Evolutionary conservation across 2,113 vertebrate species (phyloP).

Genomic region (Neotoma lepida): DNA sequence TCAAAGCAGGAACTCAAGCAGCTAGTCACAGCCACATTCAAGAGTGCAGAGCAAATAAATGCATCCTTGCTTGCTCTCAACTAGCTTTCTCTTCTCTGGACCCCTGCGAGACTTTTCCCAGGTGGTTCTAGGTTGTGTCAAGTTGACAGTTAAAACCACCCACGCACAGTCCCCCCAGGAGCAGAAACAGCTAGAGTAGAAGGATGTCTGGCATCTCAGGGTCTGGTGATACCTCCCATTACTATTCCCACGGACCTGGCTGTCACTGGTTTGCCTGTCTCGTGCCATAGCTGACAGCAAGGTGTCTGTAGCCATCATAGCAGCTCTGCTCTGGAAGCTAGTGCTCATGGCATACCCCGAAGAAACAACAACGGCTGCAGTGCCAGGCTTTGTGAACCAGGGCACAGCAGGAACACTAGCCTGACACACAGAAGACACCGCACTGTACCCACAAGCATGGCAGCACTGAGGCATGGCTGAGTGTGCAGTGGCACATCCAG

Average conservation of each 20-base stretch:
- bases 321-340: neutral
- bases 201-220: neutral
- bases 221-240: neutral
- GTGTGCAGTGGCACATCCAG: neutral
- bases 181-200: neutral
- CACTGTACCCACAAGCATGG: neutral
- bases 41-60: neutral
- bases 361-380: neutral
- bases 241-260: neutral
- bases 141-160: neutral
- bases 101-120: too few relatives aligned
- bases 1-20: neutral
- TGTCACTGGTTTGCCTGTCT: neutral
- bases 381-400: neutral
- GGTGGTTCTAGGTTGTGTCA: neutral
- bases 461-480: neutral
- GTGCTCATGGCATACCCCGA: neutral
- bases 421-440: neutral
- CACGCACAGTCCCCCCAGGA: neutral
- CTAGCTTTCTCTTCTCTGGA: neutral
- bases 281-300: too few relatives aligned
- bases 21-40: too few relatives aligned
- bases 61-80: neutral
- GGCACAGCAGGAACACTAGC: accelerated
- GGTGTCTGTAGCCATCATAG: neutral